Evolutionary conservation across 2,888 invertebrate genomes (phyloP).

Genomic region (Phragmatobia fuliginosa): DNA sequence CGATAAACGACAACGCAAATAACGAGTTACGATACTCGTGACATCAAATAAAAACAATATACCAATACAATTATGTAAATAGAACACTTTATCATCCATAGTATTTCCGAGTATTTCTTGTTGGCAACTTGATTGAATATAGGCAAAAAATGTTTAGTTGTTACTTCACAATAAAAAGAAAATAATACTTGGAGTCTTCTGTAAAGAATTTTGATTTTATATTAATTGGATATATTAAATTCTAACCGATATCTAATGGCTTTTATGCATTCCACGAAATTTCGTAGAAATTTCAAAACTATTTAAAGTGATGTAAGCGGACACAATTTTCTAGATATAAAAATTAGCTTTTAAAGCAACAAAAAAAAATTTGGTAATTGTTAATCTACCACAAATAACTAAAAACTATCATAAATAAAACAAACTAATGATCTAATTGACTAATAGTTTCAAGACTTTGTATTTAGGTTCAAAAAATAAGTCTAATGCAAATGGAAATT

Average conservation of each 20-base stretch:
- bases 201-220: no score
- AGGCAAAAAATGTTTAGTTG: background rate
- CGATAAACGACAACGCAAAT: slow-evolving; percentile 52
- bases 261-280: background rate
- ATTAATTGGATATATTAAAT: no score
- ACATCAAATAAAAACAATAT: slow-evolving; percentile 18
- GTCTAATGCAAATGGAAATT: background rate
- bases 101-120: background rate
- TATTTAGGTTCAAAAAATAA: background rate
- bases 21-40: slow-evolving; percentile 33
- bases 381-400: background rate
- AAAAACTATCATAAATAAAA: background rate
- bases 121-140: background rate
- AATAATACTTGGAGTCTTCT: background rate
- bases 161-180: background rate
- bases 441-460: no score
- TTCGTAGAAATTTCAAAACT: background rate
- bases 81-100: slow-evolving; percentile 11
- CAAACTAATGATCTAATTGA: no score
- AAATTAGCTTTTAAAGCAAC: background rate
- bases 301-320: background rate
- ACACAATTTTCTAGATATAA: no score
- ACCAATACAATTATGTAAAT: slow-evolving; percentile 21
- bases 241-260: background rate
- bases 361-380: background rate